A percentile compares a stretch with the other conserved stretches of the same genome.
phyloP scores from a whole-genome alignment of 2,797 vertebrate species.

The Distichodus sexfasciatus region DNA sequence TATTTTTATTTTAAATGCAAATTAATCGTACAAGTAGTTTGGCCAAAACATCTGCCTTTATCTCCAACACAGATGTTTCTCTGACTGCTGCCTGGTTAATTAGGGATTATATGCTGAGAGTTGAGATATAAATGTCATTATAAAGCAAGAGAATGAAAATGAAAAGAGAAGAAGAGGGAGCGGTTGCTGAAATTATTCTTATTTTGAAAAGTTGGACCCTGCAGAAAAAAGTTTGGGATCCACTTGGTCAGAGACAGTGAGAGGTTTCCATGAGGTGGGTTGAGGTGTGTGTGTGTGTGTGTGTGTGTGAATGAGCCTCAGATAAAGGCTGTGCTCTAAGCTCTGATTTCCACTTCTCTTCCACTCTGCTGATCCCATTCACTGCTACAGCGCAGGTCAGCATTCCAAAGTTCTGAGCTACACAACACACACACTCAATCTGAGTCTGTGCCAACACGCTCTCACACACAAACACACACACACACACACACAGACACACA shows the following conservation, averaged over 20 bases:
- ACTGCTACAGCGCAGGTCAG: conserved; percentile 54
- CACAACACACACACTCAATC: conserved; percentile 29
- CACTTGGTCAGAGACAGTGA: not conserved
- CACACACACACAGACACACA: conserved; percentile 5
- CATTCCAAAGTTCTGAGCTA: conserved; percentile 58
- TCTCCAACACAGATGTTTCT: too few relatives aligned
- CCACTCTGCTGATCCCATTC: conserved; percentile 55
- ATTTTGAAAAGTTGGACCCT: too few relatives aligned
- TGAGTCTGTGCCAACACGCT: conserved; percentile 16
- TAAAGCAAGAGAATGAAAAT: not conserved
- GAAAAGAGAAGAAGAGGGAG: not conserved
- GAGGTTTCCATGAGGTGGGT: conserved; percentile 4
- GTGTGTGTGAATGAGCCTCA: not conserved
- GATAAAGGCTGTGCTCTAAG: conserved; percentile 42
- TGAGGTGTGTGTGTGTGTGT: not conserved
- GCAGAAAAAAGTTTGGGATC: too few relatives aligned
- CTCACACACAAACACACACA: too few relatives aligned
- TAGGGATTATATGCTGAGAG: too few relatives aligned
- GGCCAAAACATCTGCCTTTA: too few relatives aligned
- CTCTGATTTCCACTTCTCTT: conserved; percentile 49
- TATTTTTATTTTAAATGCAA: too few relatives aligned
- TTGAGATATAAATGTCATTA: too few relatives aligned
- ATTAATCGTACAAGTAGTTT: too few relatives aligned
- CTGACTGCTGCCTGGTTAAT: too few relatives aligned
- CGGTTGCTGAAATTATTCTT: too few relatives aligned